These are phyloP conservation scores for Miniopterus natalensis DNA, from an alignment of 2,113 vertebrate species.

Conservation along the genomic window DNA sequence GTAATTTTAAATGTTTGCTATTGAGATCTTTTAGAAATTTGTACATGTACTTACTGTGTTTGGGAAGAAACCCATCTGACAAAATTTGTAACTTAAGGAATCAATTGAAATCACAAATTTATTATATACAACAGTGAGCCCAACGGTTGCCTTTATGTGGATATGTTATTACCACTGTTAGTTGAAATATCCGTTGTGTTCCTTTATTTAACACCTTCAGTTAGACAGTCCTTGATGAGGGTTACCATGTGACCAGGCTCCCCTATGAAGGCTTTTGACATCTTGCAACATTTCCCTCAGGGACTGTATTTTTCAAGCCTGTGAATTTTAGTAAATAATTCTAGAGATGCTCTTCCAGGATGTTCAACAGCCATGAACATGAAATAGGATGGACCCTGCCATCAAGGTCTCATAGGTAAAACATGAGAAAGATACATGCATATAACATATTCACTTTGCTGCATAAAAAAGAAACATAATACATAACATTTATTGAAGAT, in stretches of 20 bases:
- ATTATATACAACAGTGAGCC: no score
- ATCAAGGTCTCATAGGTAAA: background rate
- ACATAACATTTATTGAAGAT: background rate
- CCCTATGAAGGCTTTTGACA: background rate
- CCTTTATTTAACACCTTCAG: background rate
- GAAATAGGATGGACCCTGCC: background rate
- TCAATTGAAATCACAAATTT: background rate
- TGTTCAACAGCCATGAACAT: background rate
- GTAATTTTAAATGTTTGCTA: background rate
- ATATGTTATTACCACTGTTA: background rate
- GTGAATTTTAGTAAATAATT: background rate
- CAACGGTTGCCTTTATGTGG: background rate
- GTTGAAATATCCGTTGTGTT: background rate
- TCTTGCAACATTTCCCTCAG: background rate
- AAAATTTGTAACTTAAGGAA: constrained; percentile 8
- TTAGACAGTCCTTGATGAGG: background rate
- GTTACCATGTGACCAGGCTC: background rate
- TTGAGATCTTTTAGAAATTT: background rate
- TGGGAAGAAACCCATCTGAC: background rate
- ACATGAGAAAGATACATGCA: background rate
- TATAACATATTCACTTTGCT: background rate
- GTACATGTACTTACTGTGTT: background rate
- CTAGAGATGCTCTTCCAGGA: background rate
- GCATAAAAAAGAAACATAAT: background rate
- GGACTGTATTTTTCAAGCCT: background rate